phyloP scores from a whole-genome alignment of 2,797 vertebrate species.

The Alca torda region DNA sequence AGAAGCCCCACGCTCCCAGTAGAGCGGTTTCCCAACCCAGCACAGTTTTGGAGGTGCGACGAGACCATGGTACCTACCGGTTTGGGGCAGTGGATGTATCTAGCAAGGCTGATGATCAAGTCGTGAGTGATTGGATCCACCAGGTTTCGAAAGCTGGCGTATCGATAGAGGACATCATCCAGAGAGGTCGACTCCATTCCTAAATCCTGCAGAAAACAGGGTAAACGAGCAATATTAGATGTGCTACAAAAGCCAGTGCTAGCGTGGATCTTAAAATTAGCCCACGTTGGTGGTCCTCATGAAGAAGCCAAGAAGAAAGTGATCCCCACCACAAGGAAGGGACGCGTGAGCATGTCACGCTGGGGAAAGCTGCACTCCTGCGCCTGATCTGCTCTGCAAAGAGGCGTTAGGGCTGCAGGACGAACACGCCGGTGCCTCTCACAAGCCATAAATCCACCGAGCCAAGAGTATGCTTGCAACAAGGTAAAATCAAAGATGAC shows the following conservation, averaged over 20 bases:
- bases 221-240: background rate
- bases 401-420: background rate
- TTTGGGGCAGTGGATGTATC: constrained; percentile 96
- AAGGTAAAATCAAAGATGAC: background rate
- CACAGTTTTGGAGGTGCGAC: background rate
- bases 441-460: background rate
- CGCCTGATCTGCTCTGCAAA: background rate
- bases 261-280: fast-evolving
- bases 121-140: constrained; percentile 99
- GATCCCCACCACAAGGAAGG: background rate
- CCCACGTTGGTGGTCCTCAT: no score
- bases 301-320: background rate
- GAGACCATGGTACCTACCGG: constrained; percentile 78
- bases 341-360: fast-evolving
- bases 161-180: constrained; percentile 95
- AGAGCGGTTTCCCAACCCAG: background rate
- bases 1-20: background rate
- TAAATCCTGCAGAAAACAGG: constrained; percentile 83
- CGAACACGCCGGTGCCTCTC: background rate
- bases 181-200: constrained; percentile 98
- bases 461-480: fast-evolving
- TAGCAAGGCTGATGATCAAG: constrained; percentile 95
- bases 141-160: constrained; percentile 97
- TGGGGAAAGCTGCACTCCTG: background rate
- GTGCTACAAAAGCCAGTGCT: background rate